These are phyloP conservation scores for Drosophila greeni DNA, from an alignment of 2,888 invertebrate species.

Conservation along the genomic window DNA sequence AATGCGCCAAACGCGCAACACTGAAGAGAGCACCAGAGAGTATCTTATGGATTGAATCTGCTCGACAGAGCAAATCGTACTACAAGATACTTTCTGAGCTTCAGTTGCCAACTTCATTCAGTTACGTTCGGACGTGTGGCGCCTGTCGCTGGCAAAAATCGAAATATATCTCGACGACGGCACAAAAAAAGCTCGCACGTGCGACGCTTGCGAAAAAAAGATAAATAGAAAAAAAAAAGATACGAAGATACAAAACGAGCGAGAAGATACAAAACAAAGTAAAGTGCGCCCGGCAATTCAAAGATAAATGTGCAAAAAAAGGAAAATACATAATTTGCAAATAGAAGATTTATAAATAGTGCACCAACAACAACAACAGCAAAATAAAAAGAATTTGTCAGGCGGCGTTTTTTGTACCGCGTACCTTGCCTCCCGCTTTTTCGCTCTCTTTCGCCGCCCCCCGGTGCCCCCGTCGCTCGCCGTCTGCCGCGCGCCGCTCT, in stretches of 20 bases:
- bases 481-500: conserved; percentile 22
- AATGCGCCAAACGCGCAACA: no score
- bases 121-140: conserved; percentile 1
- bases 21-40: no score
- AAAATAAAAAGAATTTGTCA: conserved; percentile 64
- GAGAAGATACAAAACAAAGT: conserved; percentile 37
- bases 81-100: no score
- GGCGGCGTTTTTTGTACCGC: conserved; percentile 45
- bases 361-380: conserved; percentile 58
- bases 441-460: conserved; percentile 19
- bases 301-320: conserved; percentile 62
- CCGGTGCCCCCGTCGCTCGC: not conserved
- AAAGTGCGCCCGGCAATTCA: conserved; percentile 46
- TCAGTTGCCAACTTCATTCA: no score
- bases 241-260: conserved; percentile 18
- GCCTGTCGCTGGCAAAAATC: conserved; percentile 9
- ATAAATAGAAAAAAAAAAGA: conserved; percentile 1
- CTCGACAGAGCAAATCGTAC: no score
- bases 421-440: conserved; percentile 15
- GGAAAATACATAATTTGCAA: conserved; percentile 33
- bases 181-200: conserved; percentile 64
- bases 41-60: no score
- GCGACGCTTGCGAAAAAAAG: conserved; percentile 47
- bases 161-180: conserved; percentile 9
- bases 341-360: conserved; percentile 68